A percentile compares a stretch with the other conserved stretches of the same genome.
phyloP scores from a whole-genome alignment of 2,888 invertebrate genomes.

The Hedya salicella region DNA sequence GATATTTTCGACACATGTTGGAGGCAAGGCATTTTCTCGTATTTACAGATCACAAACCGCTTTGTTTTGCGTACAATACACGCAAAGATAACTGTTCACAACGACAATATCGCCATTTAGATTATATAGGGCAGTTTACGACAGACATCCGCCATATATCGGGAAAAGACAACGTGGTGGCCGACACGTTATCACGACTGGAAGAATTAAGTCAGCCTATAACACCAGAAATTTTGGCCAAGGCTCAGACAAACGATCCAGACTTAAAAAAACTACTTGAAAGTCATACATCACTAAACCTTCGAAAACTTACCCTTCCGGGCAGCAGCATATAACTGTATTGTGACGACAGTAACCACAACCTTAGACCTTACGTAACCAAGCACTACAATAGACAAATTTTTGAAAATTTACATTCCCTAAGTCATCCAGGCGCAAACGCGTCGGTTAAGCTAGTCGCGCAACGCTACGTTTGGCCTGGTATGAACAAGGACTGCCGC shows the following conservation, averaged over 20 bases:
- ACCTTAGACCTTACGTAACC: conserved; percentile 27
- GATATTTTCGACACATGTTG: too few species aligned
- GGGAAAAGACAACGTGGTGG: too few species aligned
- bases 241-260: not conserved
- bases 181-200: not conserved
- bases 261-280: not conserved
- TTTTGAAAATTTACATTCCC: conserved; percentile 31
- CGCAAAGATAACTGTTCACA: too few species aligned
- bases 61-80: too few species aligned
- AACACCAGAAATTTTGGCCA: not conserved
- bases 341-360: not conserved
- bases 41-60: too few species aligned
- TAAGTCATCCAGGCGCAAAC: not conserved
- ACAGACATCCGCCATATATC: too few species aligned
- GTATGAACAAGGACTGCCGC: not conserved
- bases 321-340: not conserved
- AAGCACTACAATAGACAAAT: conserved; percentile 21
- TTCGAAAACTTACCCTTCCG: not conserved
- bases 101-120: too few species aligned
- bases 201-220: not conserved
- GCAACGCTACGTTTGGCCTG: conserved; percentile 2
- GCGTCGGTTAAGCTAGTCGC: not conserved
- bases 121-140: too few species aligned
- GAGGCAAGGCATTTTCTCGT: too few species aligned
- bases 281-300: not conserved